Conservation (phyloP, 2,888 invertebrate species). For the Sympetrum striolatum region DNA sequence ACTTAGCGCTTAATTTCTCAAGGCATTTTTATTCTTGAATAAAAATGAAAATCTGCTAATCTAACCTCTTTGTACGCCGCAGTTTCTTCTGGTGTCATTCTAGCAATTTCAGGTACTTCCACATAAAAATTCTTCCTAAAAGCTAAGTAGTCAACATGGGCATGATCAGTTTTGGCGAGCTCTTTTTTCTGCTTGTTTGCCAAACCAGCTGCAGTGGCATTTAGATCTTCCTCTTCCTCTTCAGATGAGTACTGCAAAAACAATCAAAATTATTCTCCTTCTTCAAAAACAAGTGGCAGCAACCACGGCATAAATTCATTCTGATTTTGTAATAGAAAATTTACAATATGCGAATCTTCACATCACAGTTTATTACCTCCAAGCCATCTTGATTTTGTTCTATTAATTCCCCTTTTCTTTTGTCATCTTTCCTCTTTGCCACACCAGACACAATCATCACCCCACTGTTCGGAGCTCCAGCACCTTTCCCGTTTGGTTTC, state of each 20-base stretch:
- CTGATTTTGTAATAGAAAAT: no score
- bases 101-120: constrained; percentile 93
- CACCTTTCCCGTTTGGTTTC: constrained; percentile 57
- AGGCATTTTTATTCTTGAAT: no score
- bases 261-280: no score
- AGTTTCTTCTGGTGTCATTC: constrained; percentile 88
- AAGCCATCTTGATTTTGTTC: constrained; percentile 98
- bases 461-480: constrained; percentile 56
- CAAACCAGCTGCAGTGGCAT: constrained; percentile 85
- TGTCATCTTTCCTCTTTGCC: constrained; percentile 76
- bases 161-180: constrained; percentile 90
- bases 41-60: neutral
- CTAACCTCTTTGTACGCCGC: constrained; percentile 74
- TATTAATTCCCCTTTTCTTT: constrained; percentile 95
- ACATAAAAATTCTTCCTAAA: constrained; percentile 97
- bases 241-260: constrained; percentile 86
- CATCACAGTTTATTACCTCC: constrained; percentile 62
- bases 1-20: neutral
- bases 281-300: no score
- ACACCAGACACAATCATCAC: constrained; percentile 85
- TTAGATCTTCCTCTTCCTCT: constrained; percentile 93
- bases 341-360: neutral
- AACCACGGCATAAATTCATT: no score
- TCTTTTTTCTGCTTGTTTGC: constrained; percentile 93
- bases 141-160: constrained; percentile 82